Evolutionary conservation across 1,140 invertebrate species (phyloP).

Genomic region (Lysiphlebus fabarum): DNA sequence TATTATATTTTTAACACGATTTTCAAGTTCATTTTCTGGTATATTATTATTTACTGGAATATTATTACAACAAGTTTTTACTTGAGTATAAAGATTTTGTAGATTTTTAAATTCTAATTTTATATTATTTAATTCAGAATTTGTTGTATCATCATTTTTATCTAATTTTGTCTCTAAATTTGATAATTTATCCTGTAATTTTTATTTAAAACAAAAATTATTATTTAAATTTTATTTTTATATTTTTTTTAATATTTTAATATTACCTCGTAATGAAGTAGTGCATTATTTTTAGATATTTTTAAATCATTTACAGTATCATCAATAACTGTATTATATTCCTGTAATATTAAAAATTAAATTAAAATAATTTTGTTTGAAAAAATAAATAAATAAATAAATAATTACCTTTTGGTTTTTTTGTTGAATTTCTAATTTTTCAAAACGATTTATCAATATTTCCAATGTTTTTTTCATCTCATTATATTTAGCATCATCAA

Average conservation of each 20-base stretch:
- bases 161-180: slow-evolving; percentile 33
- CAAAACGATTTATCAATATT: slow-evolving; percentile 32
- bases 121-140: slow-evolving; percentile 34
- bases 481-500: slow-evolving; percentile 21
- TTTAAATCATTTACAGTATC: slow-evolving; percentile 28
- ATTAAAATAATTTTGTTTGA: slow-evolving; percentile 10
- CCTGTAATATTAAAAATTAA: slow-evolving; percentile 26
- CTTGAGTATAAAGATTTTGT: slow-evolving; percentile 34
- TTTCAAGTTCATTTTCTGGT: slow-evolving; percentile 33
- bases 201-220: neutral
- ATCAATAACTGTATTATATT: slow-evolving; percentile 32
- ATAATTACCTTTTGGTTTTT: slow-evolving; percentile 35
- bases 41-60: slow-evolving; percentile 17
- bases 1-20: slow-evolving; percentile 39
- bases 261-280: slow-evolving; percentile 35
- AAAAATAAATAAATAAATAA: slow-evolving; percentile 13
- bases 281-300: slow-evolving; percentile 22
- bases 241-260: slow-evolving; percentile 20
- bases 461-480: slow-evolving; percentile 30
- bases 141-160: slow-evolving; percentile 22
- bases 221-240: neutral
- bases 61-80: slow-evolving; percentile 43
- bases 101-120: slow-evolving; percentile 41
- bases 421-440: slow-evolving; percentile 35
- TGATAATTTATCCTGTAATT: slow-evolving; percentile 34